A percentile compares a stretch with the other conserved stretches of the same genome.
phyloP scores from a whole-genome alignment of 2,888 invertebrate genomes.

The Andrena camellia region DNA sequence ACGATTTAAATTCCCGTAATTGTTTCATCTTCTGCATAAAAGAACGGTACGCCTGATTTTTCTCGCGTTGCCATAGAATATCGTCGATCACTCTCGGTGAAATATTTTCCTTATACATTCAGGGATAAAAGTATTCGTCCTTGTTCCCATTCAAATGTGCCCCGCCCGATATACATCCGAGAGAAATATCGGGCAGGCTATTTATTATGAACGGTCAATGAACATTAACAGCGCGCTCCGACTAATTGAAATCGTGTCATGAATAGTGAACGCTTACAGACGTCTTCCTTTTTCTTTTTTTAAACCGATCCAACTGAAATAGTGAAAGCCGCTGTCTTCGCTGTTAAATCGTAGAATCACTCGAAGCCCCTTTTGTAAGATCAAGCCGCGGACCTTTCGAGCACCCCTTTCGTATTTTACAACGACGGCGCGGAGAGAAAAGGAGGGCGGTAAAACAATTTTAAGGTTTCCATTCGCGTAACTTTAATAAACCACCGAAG shows the following conservation, averaged over 20 bases:
- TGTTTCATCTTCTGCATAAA: conserved; percentile 5
- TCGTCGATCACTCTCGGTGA: neutral
- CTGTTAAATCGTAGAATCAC: conserved; percentile 16
- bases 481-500: conserved; percentile 2
- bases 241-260: conserved; percentile 36
- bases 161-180: neutral
- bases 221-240: conserved; percentile 23
- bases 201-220: conserved; percentile 40
- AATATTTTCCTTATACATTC: conserved; percentile 6
- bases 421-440: neutral
- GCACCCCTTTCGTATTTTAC: neutral
- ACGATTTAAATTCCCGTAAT: conserved; percentile 34
- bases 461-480: conserved; percentile 2
- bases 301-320: conserved; percentile 26
- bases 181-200: conserved; percentile 13
- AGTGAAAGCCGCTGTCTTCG: conserved; percentile 21
- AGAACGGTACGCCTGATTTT: neutral
- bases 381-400: conserved; percentile 9
- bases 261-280: conserved; percentile 17
- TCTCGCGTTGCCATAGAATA: neutral
- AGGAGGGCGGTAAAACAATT: neutral
- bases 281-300: neutral
- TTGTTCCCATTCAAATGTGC: conserved; percentile 13
- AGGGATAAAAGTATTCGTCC: conserved; percentile 4
- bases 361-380: conserved; percentile 25